Conservation (phyloP, 2,113 vertebrate genomes). For the Regulus satrapa region DNA sequence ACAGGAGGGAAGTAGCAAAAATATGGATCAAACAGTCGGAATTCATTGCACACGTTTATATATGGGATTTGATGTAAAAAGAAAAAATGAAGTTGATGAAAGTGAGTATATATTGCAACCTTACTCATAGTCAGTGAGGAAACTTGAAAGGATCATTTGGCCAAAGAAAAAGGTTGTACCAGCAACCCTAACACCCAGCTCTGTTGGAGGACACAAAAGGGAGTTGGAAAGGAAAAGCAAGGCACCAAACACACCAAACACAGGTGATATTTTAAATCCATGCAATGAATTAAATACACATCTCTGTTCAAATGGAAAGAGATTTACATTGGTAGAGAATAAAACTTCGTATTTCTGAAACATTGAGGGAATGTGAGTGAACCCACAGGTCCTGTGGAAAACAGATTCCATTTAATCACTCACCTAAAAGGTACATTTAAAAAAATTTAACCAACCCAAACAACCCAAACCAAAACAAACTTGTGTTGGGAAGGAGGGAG, state of each 20-base stretch:
- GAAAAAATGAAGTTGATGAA: background rate
- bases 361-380: rapidly evolving
- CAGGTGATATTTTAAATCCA: background rate
- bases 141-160: background rate
- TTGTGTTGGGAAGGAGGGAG: background rate
- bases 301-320: background rate
- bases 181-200: background rate
- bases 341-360: background rate
- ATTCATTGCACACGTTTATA: background rate
- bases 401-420: background rate
- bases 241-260: background rate
- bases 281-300: background rate
- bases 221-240: background rate
- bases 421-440: background rate
- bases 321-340: background rate
- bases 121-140: background rate
- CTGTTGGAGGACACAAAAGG: background rate
- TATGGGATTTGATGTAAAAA: background rate
- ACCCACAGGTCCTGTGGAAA: background rate
- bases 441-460: too few species aligned
- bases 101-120: background rate
- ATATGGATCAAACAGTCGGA: background rate
- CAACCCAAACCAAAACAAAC: too few species aligned
- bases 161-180: background rate
- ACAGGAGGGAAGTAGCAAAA: background rate